Conservation (phyloP, 2,797 vertebrate genomes). For the Coluber constrictor region DNA sequence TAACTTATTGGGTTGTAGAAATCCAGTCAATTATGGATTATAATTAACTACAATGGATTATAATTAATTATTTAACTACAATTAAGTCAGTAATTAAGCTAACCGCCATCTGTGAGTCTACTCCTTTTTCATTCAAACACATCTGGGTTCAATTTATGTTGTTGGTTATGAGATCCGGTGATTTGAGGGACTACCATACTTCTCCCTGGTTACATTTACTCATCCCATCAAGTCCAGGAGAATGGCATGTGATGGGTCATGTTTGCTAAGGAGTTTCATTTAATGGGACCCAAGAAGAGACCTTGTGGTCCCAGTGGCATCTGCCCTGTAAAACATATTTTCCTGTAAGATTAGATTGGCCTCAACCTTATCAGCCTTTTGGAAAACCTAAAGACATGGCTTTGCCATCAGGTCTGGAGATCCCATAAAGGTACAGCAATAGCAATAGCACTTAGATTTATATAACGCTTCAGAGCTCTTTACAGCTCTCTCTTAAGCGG, state of each 20-base stretch:
- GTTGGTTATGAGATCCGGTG: not conserved
- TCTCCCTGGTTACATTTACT: not conserved
- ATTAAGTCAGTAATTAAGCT: not conserved
- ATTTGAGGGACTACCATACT: not conserved
- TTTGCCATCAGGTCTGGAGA: not conserved
- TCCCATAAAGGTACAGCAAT: not conserved
- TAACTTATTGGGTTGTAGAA: not conserved
- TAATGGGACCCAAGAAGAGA: not conserved
- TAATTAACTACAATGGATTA: not conserved
- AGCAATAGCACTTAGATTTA: too few species aligned
- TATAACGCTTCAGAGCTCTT: too few species aligned
- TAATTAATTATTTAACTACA: not conserved
- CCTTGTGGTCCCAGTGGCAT: not conserved
- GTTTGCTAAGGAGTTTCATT: not conserved
- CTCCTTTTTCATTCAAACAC: not conserved
- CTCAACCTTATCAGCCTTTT: not conserved
- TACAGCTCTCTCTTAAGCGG: too few species aligned
- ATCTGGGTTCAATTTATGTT: not conserved
- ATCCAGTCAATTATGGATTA: not conserved
- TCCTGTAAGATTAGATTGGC: not conserved
- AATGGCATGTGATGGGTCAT: not conserved
- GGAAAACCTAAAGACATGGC: not conserved
- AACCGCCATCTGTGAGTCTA: not conserved
- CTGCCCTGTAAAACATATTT: not conserved
- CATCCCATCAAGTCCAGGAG: not conserved